Evolutionary conservation across 1,140 invertebrate genomes (phyloP).

Genomic region (Pemphigus obesinymphae): DNA sequence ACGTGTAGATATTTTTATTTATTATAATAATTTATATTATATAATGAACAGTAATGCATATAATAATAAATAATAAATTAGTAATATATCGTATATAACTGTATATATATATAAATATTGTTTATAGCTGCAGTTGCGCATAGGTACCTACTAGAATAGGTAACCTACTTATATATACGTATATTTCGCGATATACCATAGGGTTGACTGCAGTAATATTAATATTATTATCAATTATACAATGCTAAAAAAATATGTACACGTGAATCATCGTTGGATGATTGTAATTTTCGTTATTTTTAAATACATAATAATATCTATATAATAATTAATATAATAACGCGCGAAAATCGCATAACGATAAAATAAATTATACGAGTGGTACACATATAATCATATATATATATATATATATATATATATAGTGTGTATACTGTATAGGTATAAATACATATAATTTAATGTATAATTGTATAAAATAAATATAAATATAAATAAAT

Average conservation of each 20-base stretch:
- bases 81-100: not conserved
- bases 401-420: too few species aligned
- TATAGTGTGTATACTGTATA: not conserved
- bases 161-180: not conserved
- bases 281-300: not conserved
- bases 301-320: not conserved
- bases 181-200: too few species aligned
- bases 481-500: too few species aligned
- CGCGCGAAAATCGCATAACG: not conserved
- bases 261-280: not conserved
- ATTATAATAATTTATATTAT: not conserved
- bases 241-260: not conserved
- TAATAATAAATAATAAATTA: slow-evolving; percentile 18
- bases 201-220: not conserved
- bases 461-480: too few species aligned
- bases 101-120: not conserved
- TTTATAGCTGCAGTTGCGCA: too few species aligned
- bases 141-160: too few species aligned
- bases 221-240: not conserved
- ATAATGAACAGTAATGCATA: not conserved
- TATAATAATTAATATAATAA: not conserved
- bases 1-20: slow-evolving; percentile 18
- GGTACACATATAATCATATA: not conserved
- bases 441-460: too few species aligned
- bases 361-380: not conserved